Conservation (phyloP, 2,797 vertebrate genomes). For the Aldrovandia affinis region DNA sequence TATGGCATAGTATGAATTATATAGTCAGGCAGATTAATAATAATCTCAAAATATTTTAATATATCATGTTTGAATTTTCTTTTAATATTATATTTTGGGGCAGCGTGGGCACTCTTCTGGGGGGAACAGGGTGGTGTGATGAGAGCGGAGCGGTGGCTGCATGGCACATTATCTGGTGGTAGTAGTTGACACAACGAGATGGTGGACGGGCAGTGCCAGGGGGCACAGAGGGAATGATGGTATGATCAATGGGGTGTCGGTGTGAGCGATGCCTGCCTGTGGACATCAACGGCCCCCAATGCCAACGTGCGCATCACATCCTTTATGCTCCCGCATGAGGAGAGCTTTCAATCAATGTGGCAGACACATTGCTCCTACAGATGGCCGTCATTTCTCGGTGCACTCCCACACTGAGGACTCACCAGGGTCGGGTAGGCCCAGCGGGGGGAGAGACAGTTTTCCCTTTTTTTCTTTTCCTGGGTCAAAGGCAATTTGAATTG, state of each 20-base stretch:
- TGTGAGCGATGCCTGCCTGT: background rate
- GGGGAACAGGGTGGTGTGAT: background rate
- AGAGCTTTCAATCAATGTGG: background rate
- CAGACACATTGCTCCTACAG: background rate
- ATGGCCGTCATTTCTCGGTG: conserved; percentile 33
- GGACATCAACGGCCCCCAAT: background rate
- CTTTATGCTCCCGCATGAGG: background rate
- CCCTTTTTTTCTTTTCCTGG: conserved; percentile 50
- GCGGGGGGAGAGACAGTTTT: background rate
- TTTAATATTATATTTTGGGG: too few relatives aligned
- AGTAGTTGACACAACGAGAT: background rate
- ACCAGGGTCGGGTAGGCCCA: background rate
- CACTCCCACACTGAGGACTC: conserved; percentile 18
- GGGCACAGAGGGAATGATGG: background rate
- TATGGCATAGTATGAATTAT: background rate
- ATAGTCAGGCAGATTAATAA: background rate
- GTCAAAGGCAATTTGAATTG: conserved; percentile 74
- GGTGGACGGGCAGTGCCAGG: background rate
- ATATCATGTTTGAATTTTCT: too few relatives aligned
- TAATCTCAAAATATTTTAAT: too few relatives aligned
- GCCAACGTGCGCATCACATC: background rate
- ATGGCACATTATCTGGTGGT: background rate
- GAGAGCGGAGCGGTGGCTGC: background rate
- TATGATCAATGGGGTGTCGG: background rate
- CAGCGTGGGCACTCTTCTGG: background rate